These are phyloP conservation scores for Pomacea maculata DNA, from an alignment of 1,140 invertebrate genomes.

Conservation along the genomic window DNA sequence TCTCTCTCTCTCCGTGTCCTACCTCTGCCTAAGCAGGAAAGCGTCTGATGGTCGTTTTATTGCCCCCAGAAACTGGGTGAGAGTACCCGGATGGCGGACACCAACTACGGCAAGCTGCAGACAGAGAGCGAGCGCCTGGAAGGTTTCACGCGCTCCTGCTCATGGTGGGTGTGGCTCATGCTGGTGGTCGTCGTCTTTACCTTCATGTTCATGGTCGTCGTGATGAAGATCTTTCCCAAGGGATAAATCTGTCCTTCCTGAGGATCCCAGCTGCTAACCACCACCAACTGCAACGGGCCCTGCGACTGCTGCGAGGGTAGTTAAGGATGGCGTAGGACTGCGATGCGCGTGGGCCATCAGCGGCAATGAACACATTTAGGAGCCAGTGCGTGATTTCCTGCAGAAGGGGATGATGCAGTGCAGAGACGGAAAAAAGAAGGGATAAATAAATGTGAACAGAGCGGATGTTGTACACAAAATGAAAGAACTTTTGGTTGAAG, in stretches of 20 bases:
- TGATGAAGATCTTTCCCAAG: constrained; percentile 78
- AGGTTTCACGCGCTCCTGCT: constrained; percentile 87
- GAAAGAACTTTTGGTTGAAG: too few species aligned
- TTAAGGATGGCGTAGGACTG: too few species aligned
- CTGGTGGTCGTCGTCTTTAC: constrained; percentile 82
- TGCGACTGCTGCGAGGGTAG: too few species aligned
- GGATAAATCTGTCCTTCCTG: constrained; percentile 9
- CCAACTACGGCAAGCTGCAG: constrained; percentile 80
- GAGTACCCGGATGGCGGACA: constrained; percentile 81
- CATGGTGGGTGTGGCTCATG: constrained; percentile 94
- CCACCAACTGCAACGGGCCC: too few species aligned
- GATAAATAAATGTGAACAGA: too few species aligned
- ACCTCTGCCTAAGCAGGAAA: neutral
- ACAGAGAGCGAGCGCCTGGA: constrained; percentile 83
- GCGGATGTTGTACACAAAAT: too few species aligned
- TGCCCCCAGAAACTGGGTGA: constrained; percentile 75
- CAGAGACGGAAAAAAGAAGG: too few species aligned
- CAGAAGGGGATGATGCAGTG: too few species aligned
- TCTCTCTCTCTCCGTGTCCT: neutral
- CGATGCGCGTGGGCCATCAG: too few species aligned
- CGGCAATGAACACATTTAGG: too few species aligned
- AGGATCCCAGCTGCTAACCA: too few species aligned
- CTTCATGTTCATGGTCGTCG: constrained; percentile 90
- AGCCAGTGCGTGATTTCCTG: too few species aligned
- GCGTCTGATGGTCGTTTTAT: neutral